Evolutionary conservation across 2,888 invertebrate genomes (phyloP).

Genomic region (Oscheius myriophilus): DNA sequence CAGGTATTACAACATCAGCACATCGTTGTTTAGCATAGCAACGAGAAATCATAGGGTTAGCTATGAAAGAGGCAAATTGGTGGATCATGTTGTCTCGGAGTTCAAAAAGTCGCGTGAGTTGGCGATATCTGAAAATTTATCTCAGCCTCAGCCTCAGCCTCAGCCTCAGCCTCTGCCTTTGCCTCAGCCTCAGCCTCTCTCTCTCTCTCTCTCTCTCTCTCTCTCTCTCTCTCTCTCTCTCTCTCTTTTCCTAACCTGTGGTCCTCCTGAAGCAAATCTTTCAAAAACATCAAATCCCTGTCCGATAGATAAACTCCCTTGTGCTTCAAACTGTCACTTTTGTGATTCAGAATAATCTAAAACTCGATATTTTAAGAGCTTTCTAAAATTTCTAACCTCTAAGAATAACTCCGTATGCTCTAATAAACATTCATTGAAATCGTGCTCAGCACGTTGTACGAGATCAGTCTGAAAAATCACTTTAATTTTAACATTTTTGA

Average conservation of each 20-base stretch:
- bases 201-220: neutral
- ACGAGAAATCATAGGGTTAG: slow-evolving; percentile 36
- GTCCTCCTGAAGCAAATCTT: slow-evolving; percentile 36
- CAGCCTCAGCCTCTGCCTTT: neutral
- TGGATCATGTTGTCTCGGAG: slow-evolving; percentile 92
- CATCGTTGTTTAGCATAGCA: slow-evolving; percentile 47
- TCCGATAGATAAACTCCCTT: slow-evolving; percentile 23
- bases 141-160: too few relatives aligned
- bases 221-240: neutral
- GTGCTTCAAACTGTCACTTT: slow-evolving; percentile 17
- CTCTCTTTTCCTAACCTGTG: slow-evolving; percentile 29
- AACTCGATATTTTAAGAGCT: neutral
- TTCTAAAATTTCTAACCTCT: slow-evolving; percentile 26
- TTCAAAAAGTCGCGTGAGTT: slow-evolving; percentile 90
- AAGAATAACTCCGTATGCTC: slow-evolving; percentile 56
- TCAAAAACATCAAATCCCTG: slow-evolving; percentile 23
- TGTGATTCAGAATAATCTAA: slow-evolving; percentile 14
- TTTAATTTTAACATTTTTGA: slow-evolving; percentile 14
- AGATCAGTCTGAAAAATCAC: slow-evolving; percentile 43
- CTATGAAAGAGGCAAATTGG: slow-evolving; percentile 74
- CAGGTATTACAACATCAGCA: slow-evolving; percentile 41
- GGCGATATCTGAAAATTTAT: slow-evolving; percentile 80
- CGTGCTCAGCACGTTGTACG: slow-evolving; percentile 45
- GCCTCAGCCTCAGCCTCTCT: slow-evolving; percentile 1
- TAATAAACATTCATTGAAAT: slow-evolving; percentile 55